Evolutionary conservation across 2,113 vertebrate species (phyloP), one percentile per base, ranked within the genome.

Genomic region (Heterocephalus glaber): DNA sequence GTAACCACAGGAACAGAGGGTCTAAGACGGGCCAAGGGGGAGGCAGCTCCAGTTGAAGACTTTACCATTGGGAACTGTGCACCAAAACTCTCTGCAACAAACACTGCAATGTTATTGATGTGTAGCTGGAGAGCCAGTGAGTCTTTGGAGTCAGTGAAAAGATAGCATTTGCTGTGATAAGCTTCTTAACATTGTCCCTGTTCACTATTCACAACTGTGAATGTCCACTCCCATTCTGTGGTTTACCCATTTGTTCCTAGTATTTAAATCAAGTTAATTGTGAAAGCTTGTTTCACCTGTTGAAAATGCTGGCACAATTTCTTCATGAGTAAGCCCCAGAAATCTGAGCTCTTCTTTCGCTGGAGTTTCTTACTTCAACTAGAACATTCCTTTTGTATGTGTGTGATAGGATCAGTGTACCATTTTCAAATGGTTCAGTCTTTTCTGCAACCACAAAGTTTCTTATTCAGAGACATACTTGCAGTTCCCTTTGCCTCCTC

Each of bases 231-330:
- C 63, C 12, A 10, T 28, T 77, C 65, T 61, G 52, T 52, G 16
- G 26, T 63, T 35, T 52, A 6, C 24, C 33, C 90, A 66, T 54
- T 91, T 96, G 92, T 82, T 56, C 7, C 4, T 30, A 72, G 80
- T 38, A 22, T 86, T 80, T 93, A n/a, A 95, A 89, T 61, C 6
- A 49, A 77, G 74, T 33, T 81, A n/a, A 47, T 77, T 94, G 94
- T 81, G 74, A 28, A 10, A 61, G n/a, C 77, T 52, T 38, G 0
- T 60, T 65, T 86, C 97, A 96, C 95, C 97, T 97, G 97, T 97
- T 77, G 72, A 83, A 83, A 61, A 41, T 63, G 54, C 89, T 92
- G 94, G 95, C 95, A 54, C 30, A 4, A 5, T 70, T 83, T 80
- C 61, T 60, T 5, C 72, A 3, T 56, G 38, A 77, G 92, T 47